Percentiles rank a stretch among this genome's conserved stretches.
These are phyloP conservation scores for Anolis carolinensis DNA, from an alignment of 2,113 vertebrate genomes.

Conservation along the genomic window DNA sequence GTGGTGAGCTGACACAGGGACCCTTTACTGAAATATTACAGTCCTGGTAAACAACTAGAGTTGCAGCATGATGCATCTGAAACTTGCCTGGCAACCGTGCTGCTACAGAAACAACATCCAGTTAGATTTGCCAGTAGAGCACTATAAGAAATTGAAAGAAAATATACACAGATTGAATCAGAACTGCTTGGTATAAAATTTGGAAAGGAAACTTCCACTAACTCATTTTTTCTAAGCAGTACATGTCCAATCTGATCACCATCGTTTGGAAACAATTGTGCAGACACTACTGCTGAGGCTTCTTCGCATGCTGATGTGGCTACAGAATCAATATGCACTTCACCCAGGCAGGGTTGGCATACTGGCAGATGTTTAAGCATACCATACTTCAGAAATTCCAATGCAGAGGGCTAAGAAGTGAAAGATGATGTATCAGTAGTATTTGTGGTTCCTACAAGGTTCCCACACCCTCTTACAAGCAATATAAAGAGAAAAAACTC, in stretches of 20 bases:
- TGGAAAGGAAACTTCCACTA: not conserved
- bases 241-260: not conserved
- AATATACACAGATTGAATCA: not conserved
- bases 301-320: too few relatives aligned
- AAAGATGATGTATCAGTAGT: not conserved
- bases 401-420: not conserved
- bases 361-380: not conserved
- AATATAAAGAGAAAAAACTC: not conserved
- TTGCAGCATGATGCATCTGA: not conserved
- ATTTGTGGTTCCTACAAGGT: not conserved
- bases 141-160: not conserved
- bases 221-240: not conserved
- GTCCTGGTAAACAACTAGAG: not conserved
- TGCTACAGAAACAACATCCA: not conserved
- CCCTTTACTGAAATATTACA: not conserved
- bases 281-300: not conserved
- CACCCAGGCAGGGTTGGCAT: not conserved
- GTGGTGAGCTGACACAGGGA: too few relatives aligned
- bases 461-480: too few relatives aligned
- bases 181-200: not conserved
- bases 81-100: not conserved
- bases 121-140: not conserved
- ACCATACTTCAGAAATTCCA: not conserved
- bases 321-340: not conserved
- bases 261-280: not conserved